Evolutionary conservation across 2,797 vertebrate genomes (phyloP).

Genomic region (Antrozous pallidus): DNA sequence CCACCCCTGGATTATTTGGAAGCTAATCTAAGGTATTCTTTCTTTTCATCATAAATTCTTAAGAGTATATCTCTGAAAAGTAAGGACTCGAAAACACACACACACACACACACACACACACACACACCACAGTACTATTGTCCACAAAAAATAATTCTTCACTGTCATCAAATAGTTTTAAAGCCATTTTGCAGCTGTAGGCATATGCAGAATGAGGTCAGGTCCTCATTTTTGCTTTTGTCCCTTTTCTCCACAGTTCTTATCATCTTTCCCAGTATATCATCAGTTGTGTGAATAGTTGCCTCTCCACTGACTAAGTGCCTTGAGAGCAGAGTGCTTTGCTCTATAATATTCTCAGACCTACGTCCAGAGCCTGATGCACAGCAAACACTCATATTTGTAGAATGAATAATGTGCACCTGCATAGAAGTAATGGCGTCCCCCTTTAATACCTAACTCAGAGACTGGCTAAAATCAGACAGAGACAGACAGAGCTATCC

Average conservation of each 20-base stretch:
- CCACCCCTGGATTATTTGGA: background rate
- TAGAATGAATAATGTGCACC: background rate
- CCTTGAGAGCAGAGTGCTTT: background rate
- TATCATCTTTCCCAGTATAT: background rate
- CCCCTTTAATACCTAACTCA: background rate
- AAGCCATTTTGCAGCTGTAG: background rate
- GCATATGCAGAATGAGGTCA: background rate
- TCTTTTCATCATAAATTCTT: constrained; percentile 16
- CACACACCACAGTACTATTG: background rate
- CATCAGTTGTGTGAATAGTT: background rate
- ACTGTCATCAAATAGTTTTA: background rate
- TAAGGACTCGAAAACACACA: background rate
- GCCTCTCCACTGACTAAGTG: background rate
- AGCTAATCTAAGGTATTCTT: background rate
- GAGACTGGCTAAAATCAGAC: background rate
- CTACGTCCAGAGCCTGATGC: background rate
- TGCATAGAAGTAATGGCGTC: background rate
- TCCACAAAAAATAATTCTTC: background rate
- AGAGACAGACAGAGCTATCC: background rate
- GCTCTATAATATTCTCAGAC: background rate
- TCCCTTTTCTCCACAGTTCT: background rate
- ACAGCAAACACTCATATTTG: background rate
- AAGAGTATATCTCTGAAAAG: background rate
- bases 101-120: background rate
- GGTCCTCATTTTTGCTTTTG: background rate